Base-by-base conservation (phyloP, 2,797 vertebrate genomes). In the Notolepis coatsorum region DNA sequence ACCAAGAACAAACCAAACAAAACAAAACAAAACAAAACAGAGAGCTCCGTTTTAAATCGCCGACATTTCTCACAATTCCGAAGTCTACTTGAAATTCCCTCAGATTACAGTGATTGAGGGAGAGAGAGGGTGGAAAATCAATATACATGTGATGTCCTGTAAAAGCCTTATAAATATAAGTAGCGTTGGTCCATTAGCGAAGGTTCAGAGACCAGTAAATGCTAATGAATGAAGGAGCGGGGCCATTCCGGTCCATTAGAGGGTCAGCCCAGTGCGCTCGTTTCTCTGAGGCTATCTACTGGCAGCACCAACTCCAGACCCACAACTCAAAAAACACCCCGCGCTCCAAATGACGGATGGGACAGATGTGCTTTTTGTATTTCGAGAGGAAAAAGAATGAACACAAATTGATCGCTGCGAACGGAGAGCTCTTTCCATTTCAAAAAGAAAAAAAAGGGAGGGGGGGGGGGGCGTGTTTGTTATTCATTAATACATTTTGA, bases 151-250 rank as follows among this genome's bases (percentile, higher is more conserved):
- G 84, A 92, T 91, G 89, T 75, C 85, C 88, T 89, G 90, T 92
- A 92, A 93, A 93, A 94, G 93, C 91, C 90, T 93, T 92, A 91
- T 92, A 92, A 93, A 91, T 92, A 92, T 90, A 90, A 91, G 88
- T 89, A 85, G 82, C 88, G 85, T 90, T 90, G 88, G 84, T 90
- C 91, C 91, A 93, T 93, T 94, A 94, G 91, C 73, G 81, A 87
- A 85, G 83, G 88, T 88, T 89, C 80, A 72, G 88, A 89, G 86
- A 91, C 84, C 87, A 91, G 88, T 86, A 89, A 92, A 94, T 91
- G 90, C 88, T 93, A 94, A 93, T 93, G 88, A 92, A 90, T 84
- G 85, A 84, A 80, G 79, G 75, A 69, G 80, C 87, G 77, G 90
- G 88, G 89, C 89, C 86, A 93, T 93, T 93, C 76, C 52, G 87